These are phyloP conservation scores for Apomyelois bistriatella DNA, from an alignment of 2,888 invertebrate species.

Conservation along the genomic window DNA sequence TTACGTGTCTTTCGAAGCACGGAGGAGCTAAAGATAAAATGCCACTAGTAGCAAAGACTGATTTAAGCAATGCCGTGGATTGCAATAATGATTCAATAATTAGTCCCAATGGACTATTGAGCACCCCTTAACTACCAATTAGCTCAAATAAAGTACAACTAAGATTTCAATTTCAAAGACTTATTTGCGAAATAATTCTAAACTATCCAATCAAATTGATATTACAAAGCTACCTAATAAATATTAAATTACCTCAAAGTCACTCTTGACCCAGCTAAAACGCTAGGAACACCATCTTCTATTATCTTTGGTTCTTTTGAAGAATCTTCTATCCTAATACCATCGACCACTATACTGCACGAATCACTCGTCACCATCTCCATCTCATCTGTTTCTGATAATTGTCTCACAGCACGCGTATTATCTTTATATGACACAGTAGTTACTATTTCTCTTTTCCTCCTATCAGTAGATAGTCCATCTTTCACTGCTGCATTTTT, in stretches of 20 bases:
- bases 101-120: no score
- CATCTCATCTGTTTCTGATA: slow-evolving; percentile 35
- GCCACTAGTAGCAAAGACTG: no score
- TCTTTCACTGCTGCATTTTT: neutral
- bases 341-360: slow-evolving; percentile 58
- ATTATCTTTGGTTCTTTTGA: slow-evolving; percentile 77
- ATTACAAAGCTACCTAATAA: no score
- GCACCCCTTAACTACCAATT: no score
- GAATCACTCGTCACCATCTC: slow-evolving; percentile 33
- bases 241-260: slow-evolving; percentile 78
- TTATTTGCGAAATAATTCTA: no score
- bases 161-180: no score
- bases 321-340: slow-evolving; percentile 79
- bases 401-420: slow-evolving; percentile 25
- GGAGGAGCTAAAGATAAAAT: no score
- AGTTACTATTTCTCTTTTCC: neutral
- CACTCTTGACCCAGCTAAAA: slow-evolving; percentile 81
- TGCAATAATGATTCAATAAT: no score
- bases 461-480: neutral
- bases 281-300: slow-evolving; percentile 83
- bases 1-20: no score
- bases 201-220: no score
- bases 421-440: neutral
- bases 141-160: no score
- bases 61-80: no score